Evolutionary conservation across 2,113 vertebrate species (phyloP), one percentile per base, ranked within the genome.

Genomic region (Actenoides hombroni): DNA sequence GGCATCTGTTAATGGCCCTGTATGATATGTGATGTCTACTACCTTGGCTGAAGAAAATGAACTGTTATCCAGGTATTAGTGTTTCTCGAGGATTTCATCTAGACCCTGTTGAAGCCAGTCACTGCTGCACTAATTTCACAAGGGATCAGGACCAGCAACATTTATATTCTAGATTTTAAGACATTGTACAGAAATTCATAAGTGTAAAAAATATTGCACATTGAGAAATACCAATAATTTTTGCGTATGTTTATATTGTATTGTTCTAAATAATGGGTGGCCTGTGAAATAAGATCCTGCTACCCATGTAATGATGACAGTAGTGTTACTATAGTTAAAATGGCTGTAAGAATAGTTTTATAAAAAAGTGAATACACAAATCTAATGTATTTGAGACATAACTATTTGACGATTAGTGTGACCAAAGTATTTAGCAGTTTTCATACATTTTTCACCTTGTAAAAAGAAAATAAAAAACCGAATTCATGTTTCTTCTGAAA

Each of bases 281-380:
- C 98, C 98, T 99, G 98, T 98, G 98, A 99, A 98, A 97, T 96
- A 97, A 97, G 98, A 98, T 98, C 98, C 98, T 98, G 98, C 98
- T 98, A 95, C 98, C 99, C 98, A 88, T 98, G 98, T 98, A 99
- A 99, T 98, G 98, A 99, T 98, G 98, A 99, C 98, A 98, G 99
- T 98, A 98, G 99, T 99, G 98, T 99, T 99, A 98, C 99, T 99
- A 98, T 98, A 99, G 98, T 98, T 98, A 97, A 98, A 98, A 99
- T 98, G 99, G 99, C 99, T 99, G 99, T 99, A 99, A 99, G 99
- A 99, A 99, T 99, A 99, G 99, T 99, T 99, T 99, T 99, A 99
- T 99, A 99, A 99, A 99, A 99, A 99, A 98, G 98, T 98, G 98
- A 99, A 98, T 98, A 98, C 98, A 99, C 98, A 98, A 98, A 98